Percentiles rank a stretch among this genome's conserved stretches.
Conservation (phyloP, 2,797 vertebrate species). For the Pseudomugil tenellus region DNA sequence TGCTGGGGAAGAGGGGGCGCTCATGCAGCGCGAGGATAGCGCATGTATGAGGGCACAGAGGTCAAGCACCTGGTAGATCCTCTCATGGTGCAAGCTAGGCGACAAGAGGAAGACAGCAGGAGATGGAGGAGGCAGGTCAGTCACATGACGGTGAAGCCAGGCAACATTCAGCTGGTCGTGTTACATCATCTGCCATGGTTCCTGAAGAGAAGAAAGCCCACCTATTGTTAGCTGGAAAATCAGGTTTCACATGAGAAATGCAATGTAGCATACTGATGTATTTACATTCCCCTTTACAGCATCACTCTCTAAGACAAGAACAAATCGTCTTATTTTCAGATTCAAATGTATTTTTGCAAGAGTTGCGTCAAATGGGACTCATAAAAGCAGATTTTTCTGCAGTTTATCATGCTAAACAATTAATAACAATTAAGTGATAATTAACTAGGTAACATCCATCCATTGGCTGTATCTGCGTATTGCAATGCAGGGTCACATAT, state of each 20-base stretch:
- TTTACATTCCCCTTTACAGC: background rate
- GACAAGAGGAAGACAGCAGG: conserved; percentile 25
- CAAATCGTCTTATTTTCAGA: background rate
- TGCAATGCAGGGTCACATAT: background rate
- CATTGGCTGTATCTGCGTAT: background rate
- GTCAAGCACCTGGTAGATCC: conserved; percentile 57
- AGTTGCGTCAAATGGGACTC: background rate
- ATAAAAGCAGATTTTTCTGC: background rate
- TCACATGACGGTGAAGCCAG: conserved; percentile 62
- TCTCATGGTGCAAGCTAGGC: conserved; percentile 74
- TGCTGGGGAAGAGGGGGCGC: conserved; percentile 67
- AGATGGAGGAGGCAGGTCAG: conserved; percentile 32
- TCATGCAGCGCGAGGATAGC: conserved; percentile 74
- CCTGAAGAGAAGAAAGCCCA: conserved; percentile 17
- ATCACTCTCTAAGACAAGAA: too few relatives aligned
- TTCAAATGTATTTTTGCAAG: too few relatives aligned
- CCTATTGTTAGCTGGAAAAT: background rate
- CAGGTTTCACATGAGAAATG: background rate
- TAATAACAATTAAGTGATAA: too few relatives aligned
- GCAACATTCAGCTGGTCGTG: conserved; percentile 40
- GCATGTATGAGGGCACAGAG: conserved; percentile 69
- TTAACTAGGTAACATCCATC: background rate
- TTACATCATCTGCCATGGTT: conserved; percentile 42
- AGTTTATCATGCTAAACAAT: background rate
- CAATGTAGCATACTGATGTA: background rate